These are phyloP conservation scores for Phaethon lepturus DNA, from an alignment of 2,113 vertebrate genomes.

Conservation along the genomic window DNA sequence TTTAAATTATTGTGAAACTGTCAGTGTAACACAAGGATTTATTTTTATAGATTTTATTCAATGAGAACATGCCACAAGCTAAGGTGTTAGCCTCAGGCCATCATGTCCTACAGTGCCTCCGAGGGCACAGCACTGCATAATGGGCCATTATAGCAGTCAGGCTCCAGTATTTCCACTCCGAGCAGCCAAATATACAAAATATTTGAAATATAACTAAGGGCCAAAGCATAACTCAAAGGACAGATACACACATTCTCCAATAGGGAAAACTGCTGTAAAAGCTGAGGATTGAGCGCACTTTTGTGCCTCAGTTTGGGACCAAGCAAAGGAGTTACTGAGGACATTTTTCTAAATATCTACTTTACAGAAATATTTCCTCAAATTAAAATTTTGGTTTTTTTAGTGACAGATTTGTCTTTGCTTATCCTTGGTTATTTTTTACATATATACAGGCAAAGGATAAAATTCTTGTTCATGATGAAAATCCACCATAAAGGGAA, in stretches of 20 bases:
- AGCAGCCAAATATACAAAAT: neutral
- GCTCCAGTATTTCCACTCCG: neutral
- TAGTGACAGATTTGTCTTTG: neutral
- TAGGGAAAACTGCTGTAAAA: neutral
- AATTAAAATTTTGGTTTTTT: neutral
- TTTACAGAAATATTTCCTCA: neutral
- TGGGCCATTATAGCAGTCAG: neutral
- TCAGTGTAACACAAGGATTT: neutral
- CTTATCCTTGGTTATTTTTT: neutral
- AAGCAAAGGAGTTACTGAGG: neutral
- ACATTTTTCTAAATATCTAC: neutral
- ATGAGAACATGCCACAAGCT: neutral
- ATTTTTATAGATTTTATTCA: neutral
- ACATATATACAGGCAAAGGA: neutral
- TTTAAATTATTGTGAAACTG: constrained; percentile 1
- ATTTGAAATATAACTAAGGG: neutral
- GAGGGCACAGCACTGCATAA: neutral
- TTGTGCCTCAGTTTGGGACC: neutral
- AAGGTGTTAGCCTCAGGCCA: neutral
- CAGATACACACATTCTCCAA: neutral
- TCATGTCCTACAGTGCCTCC: accelerated
- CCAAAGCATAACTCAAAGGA: neutral
- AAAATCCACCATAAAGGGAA: neutral
- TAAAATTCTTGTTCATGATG: neutral
- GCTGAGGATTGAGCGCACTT: neutral